Conservation (phyloP, 2,797 vertebrate species). For the Sebastes steindachneri region DNA sequence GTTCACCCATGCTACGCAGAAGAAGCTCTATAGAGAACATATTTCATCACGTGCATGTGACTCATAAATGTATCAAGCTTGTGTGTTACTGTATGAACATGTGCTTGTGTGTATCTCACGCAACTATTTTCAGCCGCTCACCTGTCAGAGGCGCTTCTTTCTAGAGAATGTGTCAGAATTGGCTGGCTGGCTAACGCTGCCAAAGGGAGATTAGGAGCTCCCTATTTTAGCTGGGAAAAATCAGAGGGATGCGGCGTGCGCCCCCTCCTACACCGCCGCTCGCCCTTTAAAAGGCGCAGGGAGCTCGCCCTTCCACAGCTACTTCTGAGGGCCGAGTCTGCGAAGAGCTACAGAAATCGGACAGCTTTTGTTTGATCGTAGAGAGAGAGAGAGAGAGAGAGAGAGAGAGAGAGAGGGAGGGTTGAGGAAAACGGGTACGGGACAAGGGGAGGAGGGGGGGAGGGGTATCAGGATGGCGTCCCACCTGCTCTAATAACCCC, state of each 20-base stretch:
- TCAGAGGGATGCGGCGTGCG: conserved; percentile 66
- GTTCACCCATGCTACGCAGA: neutral
- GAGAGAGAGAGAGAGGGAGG: neutral
- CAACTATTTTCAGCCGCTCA: conserved; percentile 83
- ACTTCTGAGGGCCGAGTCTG: conserved; percentile 48
- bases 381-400: neutral
- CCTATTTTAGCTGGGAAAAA: conserved; percentile 86
- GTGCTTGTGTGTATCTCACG: conserved; percentile 33
- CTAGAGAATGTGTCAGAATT: conserved; percentile 85
- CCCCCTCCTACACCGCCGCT: neutral
- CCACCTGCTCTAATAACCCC: conserved; percentile 67
- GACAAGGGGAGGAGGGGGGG: neutral
- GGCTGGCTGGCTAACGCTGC: conserved; percentile 74
- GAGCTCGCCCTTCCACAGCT: conserved; percentile 47
- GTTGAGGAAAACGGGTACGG: neutral
- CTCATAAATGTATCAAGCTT: neutral
- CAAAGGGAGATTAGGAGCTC: conserved; percentile 83
- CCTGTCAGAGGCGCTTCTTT: conserved; percentile 84
- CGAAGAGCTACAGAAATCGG: conserved; percentile 34
- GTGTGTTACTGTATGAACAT: conserved; percentile 20
- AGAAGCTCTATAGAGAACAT: neutral
- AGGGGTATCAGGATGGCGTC: conserved; percentile 20
- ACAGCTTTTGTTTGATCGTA: conserved; percentile 29
- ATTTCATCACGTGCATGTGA: neutral
- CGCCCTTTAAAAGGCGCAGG: conserved; percentile 59